Evolutionary conservation across 2,888 invertebrate genomes (phyloP).

Genomic region (Tipula unca): DNA sequence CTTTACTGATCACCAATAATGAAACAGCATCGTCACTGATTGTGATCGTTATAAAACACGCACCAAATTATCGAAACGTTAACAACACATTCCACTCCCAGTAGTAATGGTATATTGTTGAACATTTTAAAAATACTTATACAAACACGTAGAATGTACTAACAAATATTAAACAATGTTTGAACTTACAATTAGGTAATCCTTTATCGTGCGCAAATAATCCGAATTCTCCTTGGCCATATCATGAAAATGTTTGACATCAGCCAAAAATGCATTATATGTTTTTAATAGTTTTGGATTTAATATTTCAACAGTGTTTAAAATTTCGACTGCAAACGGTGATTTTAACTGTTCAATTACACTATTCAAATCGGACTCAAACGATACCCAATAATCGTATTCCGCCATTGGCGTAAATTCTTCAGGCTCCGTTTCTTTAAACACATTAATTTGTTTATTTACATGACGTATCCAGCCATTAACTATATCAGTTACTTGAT

Average conservation of each 20-base stretch:
- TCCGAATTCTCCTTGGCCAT: constrained; percentile 40
- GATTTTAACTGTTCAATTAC: constrained; percentile 76
- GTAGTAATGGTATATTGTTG: too few relatives aligned
- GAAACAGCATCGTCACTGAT: too few relatives aligned
- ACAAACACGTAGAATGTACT: too few relatives aligned
- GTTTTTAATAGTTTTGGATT: constrained; percentile 29
- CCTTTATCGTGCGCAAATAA: constrained; percentile 38
- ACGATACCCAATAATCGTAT: constrained; percentile 77
- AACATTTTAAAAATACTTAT: too few relatives aligned
- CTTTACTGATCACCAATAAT: too few relatives aligned
- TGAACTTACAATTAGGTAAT: constrained; percentile 44
- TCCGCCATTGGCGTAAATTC: constrained; percentile 77
- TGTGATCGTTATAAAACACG: too few relatives aligned
- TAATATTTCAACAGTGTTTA: constrained; percentile 27
- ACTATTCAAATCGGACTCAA: constrained; percentile 66
- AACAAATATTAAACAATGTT: too few relatives aligned
- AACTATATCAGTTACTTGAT: constrained; percentile 45
- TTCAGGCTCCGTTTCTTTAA: constrained; percentile 44
- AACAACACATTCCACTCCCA: too few relatives aligned
- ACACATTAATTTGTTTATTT: constrained; percentile 36
- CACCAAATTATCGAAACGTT: too few relatives aligned
- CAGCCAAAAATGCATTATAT: constrained; percentile 31
- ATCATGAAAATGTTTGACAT: constrained; percentile 32
- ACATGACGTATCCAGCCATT: constrained; percentile 47
- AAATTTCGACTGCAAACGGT: constrained; percentile 41